These are phyloP conservation scores for Drosophila greeni DNA, from an alignment of 2,888 invertebrate genomes.

Conservation along the genomic window DNA sequence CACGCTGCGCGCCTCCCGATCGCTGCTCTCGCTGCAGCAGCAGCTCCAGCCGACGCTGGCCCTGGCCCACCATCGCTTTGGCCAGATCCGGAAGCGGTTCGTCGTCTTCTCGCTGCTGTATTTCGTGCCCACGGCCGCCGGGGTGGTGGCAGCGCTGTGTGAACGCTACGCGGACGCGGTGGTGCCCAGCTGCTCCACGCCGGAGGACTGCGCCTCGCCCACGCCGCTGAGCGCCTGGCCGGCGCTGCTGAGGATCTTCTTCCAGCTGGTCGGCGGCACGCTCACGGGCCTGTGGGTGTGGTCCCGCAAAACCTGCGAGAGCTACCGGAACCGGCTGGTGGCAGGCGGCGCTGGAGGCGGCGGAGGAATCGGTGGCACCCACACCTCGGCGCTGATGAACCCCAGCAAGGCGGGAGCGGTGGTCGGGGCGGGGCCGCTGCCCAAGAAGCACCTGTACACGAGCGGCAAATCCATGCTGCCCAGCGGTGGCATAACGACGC, in stretches of 20 bases:
- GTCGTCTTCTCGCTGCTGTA: constrained; percentile 77
- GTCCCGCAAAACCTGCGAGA: constrained; percentile 79
- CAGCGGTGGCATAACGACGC: constrained; percentile 43
- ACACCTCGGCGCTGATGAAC: constrained; percentile 72
- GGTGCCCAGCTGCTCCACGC: constrained; percentile 72
- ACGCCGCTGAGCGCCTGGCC: constrained; percentile 69
- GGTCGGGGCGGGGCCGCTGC: constrained; percentile 54
- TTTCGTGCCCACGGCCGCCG: constrained; percentile 76
- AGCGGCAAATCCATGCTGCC: constrained; percentile 59
- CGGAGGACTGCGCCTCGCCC: constrained; percentile 74
- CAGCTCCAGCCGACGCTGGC: constrained; percentile 75
- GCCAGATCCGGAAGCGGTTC: constrained; percentile 77
- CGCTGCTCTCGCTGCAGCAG: constrained; percentile 75
- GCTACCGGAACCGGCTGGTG: constrained; percentile 76
- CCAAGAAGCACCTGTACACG: constrained; percentile 74
- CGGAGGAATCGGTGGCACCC: constrained; percentile 53
- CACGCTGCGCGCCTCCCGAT: constrained; percentile 77
- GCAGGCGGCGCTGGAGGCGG: constrained; percentile 12
- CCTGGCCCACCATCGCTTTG: constrained; percentile 76
- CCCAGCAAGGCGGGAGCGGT: constrained; percentile 59
- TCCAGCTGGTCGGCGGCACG: constrained; percentile 77
- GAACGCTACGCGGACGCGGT: constrained; percentile 73
- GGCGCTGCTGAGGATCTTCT: constrained; percentile 74
- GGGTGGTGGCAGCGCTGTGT: constrained; percentile 73
- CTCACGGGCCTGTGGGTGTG: constrained; percentile 79